Base-by-base conservation (phyloP, 2,113 vertebrate species). In the Propithecus coquereli region DNA sequence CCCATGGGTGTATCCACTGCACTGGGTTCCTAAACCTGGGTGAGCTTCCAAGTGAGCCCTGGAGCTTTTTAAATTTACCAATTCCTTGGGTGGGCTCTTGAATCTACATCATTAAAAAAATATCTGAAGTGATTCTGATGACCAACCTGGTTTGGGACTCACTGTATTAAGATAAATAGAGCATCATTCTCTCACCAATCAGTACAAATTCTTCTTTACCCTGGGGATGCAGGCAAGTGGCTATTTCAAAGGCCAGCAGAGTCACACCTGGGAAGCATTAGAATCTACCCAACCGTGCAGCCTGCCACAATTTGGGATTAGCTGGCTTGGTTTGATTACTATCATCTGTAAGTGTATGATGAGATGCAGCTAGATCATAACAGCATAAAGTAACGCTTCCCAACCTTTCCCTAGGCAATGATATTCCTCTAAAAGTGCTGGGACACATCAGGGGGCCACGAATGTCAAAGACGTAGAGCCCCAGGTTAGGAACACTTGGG, bases 261-360 rank as follows among this genome's bases (percentile, higher is more conserved):
- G 79, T 11, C 45, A 84, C 52, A 90, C 25, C 25, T 92, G 92
- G 94, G 65, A 95, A 81, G 17, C 52, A 45, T 97, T 97, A 93
- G 76, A 10, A 80, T 32, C 40, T 45, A 77, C 22, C 25, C 5
- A 2, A 66, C 50, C 50, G 57, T 25, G 57, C 45, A 84, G 74
- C 22, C 68, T 73, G 54, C 11, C 47, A 63, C 18, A 47, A 65
- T 71, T 70, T 79, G 63, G 34, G 63, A 50, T 94, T 37, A 81
- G 40, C 25, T 59, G 20, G 45, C 66, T 95, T 6, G 2, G 43
- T 76, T 3, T 87, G 96, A 95, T 77, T 65, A 77, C 83, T 76
- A 76, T 79, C 4, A 11, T 84, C 71, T 96, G 77, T 82, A 68
- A 95, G 43, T 27, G 6, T 8, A 6, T 40, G 61, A 59, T 45